These are phyloP conservation scores for Sycobia sp. DNA, from an alignment of 1,140 invertebrate genomes.

Conservation along the genomic window DNA sequence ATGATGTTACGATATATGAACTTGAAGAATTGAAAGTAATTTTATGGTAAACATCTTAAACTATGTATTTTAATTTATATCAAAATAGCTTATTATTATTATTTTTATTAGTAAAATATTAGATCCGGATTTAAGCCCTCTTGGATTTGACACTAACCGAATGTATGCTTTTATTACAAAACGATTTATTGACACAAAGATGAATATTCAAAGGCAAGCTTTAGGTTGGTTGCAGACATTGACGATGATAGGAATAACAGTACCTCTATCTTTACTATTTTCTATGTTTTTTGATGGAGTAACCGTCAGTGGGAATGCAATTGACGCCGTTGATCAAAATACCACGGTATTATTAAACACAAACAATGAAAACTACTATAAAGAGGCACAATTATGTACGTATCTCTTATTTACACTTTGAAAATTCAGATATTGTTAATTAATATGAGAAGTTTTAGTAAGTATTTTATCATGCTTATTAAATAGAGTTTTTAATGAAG, in stretches of 20 bases:
- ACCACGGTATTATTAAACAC: too few species aligned
- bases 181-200: constrained; percentile 82
- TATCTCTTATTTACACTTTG: too few species aligned
- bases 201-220: constrained; percentile 91
- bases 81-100: background rate
- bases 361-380: too few species aligned
- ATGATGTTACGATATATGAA: constrained; percentile 92
- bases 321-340: too few species aligned
- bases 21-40: constrained; percentile 89
- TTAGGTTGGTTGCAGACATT: constrained; percentile 94
- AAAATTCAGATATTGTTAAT: too few species aligned
- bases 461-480: too few species aligned
- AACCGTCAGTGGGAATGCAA: constrained; percentile 47
- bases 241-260: constrained; percentile 86
- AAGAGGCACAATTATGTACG: too few species aligned
- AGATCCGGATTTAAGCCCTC: constrained; percentile 92
- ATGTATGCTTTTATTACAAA: constrained; percentile 94
- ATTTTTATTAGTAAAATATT: constrained; percentile 83
- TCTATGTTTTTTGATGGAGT: constrained; percentile 88
- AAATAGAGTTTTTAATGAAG: too few species aligned
- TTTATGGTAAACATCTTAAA: constrained; percentile 66
- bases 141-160: constrained; percentile 90
- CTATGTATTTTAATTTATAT: background rate
- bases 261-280: constrained; percentile 84
- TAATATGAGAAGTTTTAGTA: too few species aligned